Base-by-base conservation (phyloP, 64 coral and sea anemone species). In the Stichodactyla helianthus region DNA sequence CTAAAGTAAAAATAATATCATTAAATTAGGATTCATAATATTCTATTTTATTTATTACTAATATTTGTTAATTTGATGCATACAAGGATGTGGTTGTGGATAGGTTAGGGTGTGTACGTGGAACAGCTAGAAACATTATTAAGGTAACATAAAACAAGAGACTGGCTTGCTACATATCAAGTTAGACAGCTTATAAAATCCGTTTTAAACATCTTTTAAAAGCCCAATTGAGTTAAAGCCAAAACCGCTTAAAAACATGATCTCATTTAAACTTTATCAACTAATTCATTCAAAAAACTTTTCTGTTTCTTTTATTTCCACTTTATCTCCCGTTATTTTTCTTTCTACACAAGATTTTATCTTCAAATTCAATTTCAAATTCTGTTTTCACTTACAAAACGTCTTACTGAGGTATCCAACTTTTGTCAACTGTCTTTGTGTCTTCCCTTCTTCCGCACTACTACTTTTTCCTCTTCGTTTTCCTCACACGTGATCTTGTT, bases 401-500 rank as follows among this genome's bases (percentile, higher is more conserved):
- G 62, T n/a, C 15, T 59, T 5, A 6, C 15, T 27, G 25, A 26
- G 25, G 15, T 0, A 27, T 31, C 0, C 6, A 10, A 11, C 12
- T 7, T 19, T 9, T 27, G n/a, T 6, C 68, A 74, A 12, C 68
- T 74, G 14, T 31, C 25, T 1, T 31, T 27, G 25, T 74, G 22
- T 26, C 27, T 74, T 74, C 26, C 26, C 68, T 74, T 74, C 68
- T 19, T 22, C 63, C 63, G 19, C n/a, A 20, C 9, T 68, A 20
- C n/a, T 23, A 6, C 18, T 52, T 54, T 51, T 52, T 52, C 20
- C 16, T 54, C 26, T 52, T 81, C 15, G 52, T 20, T 23, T 52
- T 52, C 78, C 78, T 81, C 10, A 79, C 77, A 79, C 77, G 52
- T 54, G 13, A 15, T 81, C 78, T 81, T 81, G 14, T 81, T 81